A percentile compares a stretch with the other conserved stretches of the same genome.
Evolutionary conservation across 2,888 invertebrate species (phyloP).

Genomic region (Bursaphelenchus okinawaensis): DNA sequence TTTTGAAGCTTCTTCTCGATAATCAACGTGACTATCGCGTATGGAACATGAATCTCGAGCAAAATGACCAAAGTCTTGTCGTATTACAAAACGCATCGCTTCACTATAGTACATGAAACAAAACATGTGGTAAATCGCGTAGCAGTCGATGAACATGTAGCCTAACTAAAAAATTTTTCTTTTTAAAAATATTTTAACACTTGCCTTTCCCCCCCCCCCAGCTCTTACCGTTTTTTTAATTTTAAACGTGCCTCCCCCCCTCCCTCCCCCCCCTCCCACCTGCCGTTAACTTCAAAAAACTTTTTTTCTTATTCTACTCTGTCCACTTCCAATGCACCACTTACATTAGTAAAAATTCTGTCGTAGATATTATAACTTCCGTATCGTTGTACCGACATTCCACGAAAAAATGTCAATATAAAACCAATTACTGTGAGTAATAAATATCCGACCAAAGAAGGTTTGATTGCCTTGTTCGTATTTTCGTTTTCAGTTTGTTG

Average conservation of each 20-base stretch:
- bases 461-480: neutral
- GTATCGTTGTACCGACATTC: neutral
- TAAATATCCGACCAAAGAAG: neutral
- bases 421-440: neutral
- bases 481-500: neutral
- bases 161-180: neutral
- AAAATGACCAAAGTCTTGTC: neutral
- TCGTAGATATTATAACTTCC: neutral
- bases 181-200: too few relatives aligned
- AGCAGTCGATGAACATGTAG: neutral
- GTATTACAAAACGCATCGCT: neutral
- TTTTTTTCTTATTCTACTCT: neutral
- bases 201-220: too few relatives aligned
- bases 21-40: neutral
- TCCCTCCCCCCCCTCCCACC: too few relatives aligned
- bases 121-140: neutral
- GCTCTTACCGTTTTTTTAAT: too few relatives aligned
- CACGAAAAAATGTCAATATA: too few relatives aligned
- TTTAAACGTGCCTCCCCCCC: too few relatives aligned
- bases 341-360: neutral
- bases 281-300: too few relatives aligned
- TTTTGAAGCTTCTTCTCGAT: neutral
- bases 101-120: neutral
- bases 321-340: neutral
- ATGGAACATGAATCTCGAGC: neutral